Conservation (phyloP, 2,888 invertebrate genomes). For the Chrysolina americana region DNA sequence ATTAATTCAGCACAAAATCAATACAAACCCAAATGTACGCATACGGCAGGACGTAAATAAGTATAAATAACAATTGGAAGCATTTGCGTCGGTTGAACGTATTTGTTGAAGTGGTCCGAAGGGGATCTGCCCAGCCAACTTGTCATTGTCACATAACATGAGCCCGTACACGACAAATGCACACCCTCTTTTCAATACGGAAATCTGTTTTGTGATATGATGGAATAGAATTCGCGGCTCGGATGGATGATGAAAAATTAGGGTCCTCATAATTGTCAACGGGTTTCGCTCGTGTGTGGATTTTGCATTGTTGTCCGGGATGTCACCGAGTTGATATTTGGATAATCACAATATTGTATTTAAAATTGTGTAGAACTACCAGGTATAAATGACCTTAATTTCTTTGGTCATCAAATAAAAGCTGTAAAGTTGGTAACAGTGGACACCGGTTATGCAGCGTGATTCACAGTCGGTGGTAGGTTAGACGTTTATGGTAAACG, state of each 20-base stretch:
- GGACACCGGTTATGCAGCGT: too few species aligned
- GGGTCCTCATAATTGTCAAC: slow-evolving; percentile 18
- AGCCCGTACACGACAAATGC: slow-evolving; percentile 50
- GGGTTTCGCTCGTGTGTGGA: slow-evolving; percentile 8
- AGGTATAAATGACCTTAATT: too few species aligned
- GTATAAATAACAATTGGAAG: slow-evolving; percentile 57
- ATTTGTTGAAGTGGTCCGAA: slow-evolving; percentile 56
- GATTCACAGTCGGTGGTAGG: too few species aligned
- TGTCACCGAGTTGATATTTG: neutral
- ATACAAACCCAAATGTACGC: slow-evolving; percentile 22
- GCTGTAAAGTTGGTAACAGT: too few species aligned
- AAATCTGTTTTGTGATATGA: slow-evolving; percentile 48
- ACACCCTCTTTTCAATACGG: slow-evolving; percentile 51
- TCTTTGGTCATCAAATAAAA: too few species aligned
- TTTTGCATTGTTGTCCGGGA: slow-evolving; percentile 12
- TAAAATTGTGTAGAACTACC: neutral
- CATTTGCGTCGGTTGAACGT: slow-evolving; percentile 52
- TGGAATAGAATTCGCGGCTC: slow-evolving; percentile 20
- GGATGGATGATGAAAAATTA: slow-evolving; percentile 29
- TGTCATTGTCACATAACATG: slow-evolving; percentile 56
- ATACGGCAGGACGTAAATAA: slow-evolving; percentile 50
- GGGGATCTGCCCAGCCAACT: slow-evolving; percentile 54
- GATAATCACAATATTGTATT: neutral
- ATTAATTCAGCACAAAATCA: slow-evolving; percentile 19
- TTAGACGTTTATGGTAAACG: too few species aligned